Percentiles rank a stretch among this genome's conserved stretches.
phyloP scores from a whole-genome alignment of 2,113 vertebrate species.

The Arizona elegans region DNA sequence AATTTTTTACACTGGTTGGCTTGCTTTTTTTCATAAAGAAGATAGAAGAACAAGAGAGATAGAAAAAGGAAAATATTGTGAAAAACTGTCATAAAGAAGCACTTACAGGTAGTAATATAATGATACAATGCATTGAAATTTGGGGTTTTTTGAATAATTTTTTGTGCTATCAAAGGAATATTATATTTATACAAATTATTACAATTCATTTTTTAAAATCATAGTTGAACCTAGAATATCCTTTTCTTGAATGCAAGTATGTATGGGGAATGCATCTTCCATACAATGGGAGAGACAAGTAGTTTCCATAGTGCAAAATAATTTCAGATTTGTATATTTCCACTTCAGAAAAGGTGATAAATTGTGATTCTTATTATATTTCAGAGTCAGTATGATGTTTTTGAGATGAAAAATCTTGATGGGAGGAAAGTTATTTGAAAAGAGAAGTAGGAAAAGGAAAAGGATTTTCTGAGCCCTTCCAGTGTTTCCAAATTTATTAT shows the following conservation, averaged over 20 bases:
- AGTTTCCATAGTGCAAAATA: background rate
- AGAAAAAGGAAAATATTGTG: background rate
- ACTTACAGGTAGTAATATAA: background rate
- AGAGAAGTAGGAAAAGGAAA: background rate
- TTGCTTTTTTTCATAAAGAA: background rate
- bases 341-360: background rate
- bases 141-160: background rate
- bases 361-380: background rate
- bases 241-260: background rate
- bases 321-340: background rate
- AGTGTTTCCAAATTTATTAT: background rate
- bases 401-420: background rate
- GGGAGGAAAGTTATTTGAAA: background rate
- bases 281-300: background rate
- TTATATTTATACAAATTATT: background rate
- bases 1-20: background rate
- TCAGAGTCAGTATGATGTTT: background rate
- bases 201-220: background rate
- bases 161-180: background rate
- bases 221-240: background rate
- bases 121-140: background rate
- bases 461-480: background rate
- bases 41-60: background rate
- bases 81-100: background rate
- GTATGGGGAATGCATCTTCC: background rate